Percentiles rank a stretch among this genome's conserved stretches.
phyloP scores from a whole-genome alignment of 2,797 vertebrate genomes.

The Notolabrus celidotus region DNA sequence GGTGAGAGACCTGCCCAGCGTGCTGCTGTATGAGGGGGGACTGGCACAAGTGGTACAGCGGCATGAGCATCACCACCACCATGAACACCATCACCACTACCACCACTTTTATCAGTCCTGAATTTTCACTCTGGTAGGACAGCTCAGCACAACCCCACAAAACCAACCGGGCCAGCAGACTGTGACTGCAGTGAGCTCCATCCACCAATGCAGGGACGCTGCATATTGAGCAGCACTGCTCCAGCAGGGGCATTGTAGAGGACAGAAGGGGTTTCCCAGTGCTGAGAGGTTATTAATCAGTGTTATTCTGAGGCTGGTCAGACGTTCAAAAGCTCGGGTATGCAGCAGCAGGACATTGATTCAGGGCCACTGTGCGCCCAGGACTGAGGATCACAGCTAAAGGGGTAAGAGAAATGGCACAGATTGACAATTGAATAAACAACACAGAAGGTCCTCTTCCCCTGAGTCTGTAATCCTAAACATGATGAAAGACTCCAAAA shows the following conservation, averaged over 20 bases:
- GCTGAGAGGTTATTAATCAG: conserved; percentile 69
- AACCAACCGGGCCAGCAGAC: conserved; percentile 37
- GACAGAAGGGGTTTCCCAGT: conserved; percentile 66
- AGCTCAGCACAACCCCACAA: conserved; percentile 28
- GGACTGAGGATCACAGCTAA: conserved; percentile 45
- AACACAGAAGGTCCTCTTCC: conserved; percentile 13
- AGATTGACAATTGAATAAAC: conserved; percentile 26
- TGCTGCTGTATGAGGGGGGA: conserved; percentile 93
- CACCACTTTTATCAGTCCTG: conserved; percentile 99
- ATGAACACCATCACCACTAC: conserved; percentile 99
- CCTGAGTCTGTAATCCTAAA: conserved; percentile 16
- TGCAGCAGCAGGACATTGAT: conserved; percentile 54
- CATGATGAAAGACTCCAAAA: conserved; percentile 46
- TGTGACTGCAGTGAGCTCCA: conserved; percentile 80
- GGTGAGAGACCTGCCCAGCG: conserved; percentile 91
- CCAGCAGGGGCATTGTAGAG: conserved; percentile 24
- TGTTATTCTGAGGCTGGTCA: conserved; percentile 59
- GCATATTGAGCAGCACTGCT: conserved; percentile 27
- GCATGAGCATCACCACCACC: conserved; percentile 98
- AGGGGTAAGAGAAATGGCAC: conserved; percentile 14
- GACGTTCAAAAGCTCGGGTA: conserved; percentile 33
- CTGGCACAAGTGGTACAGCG: conserved; percentile 95
- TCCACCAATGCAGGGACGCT: conserved; percentile 64
- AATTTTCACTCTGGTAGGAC: conserved; percentile 50
- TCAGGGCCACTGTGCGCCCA: conserved; percentile 25